Evolutionary conservation across 1,140 invertebrate species (phyloP), one percentile per base, ranked within the genome.

Genomic region (Mya arenaria): DNA sequence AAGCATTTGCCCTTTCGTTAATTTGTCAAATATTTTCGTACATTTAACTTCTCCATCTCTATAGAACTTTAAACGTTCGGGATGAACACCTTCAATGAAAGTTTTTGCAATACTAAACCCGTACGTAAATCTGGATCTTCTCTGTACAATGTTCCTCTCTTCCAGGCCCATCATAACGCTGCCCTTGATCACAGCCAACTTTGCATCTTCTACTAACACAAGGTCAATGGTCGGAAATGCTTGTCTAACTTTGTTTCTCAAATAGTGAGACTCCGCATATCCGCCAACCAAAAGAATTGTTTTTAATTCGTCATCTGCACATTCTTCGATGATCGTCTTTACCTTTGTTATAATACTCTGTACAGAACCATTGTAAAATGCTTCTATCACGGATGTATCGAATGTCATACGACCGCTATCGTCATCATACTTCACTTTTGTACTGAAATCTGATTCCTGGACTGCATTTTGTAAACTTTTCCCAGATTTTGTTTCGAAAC

Each of bases 321-420:
- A n/a, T n/a, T n/a, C n/a, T n/a, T n/a, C n/a, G n/a, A n/a, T 23
- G 4, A 71, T 10, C 25, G 15, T 28, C 5, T 2, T 52, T 4
- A 28, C 10, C 10, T 34, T 37, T 30, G 4, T 15, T 48, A 17
- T 30, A 23, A 71, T 71, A 10, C 37, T 44, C 13, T 8, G 23
- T 13, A 71, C 66, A 37, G 32, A 71, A 3, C 10, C 1, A 17
- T 56, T 37, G 32, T 69, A 79, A 25, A 69, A 69, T n/a, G 17
- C 10, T 25, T 56, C 34, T 6, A 68, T 68, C n/a, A 65, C 32
- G 5, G 17, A 13, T 13, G 32, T 19, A 32, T n/a, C 17, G 28
- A 63, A 13, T 23, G n/a, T 23, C 17, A 36, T 34, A 41, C 28
- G 13, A 23, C 56, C 55, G 5, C 41, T 15, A 36, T 25, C 55